Evolutionary conservation across 2,888 invertebrate genomes (phyloP).

Genomic region (Myopa testacea): DNA sequence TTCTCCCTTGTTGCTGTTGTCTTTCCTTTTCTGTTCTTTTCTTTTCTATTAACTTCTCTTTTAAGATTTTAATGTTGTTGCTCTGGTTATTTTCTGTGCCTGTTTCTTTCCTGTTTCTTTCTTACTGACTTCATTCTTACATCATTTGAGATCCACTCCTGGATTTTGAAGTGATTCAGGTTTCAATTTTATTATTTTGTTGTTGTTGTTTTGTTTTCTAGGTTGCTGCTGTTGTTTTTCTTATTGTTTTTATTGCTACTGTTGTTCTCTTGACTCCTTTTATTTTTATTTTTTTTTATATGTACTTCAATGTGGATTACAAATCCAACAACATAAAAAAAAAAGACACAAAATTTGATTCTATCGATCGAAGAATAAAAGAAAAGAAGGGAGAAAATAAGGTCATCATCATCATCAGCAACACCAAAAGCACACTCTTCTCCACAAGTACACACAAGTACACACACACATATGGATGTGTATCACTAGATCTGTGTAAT

Average conservation of each 20-base stretch:
- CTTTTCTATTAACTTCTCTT: background rate
- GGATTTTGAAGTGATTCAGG: conserved; percentile 9
- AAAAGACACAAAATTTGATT: background rate
- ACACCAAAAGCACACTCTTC: background rate
- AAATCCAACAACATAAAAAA: background rate
- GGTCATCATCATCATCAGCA: no score
- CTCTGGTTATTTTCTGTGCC: background rate
- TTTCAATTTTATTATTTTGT: conserved; percentile 10
- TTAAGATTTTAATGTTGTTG: background rate
- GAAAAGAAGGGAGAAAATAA: background rate
- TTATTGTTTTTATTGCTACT: background rate
- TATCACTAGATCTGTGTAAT: background rate
- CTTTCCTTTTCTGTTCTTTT: background rate
- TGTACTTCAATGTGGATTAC: conserved; percentile 13
- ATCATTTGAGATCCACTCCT: conserved; percentile 2
- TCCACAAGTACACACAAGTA: no score
- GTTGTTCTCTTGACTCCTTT: conserved; percentile 3
- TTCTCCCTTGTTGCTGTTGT: background rate
- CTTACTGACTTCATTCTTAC: background rate
- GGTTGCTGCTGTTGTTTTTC: background rate
- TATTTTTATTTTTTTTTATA: background rate
- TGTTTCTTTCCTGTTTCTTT: background rate
- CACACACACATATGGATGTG: background rate
- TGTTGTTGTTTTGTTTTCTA: background rate
- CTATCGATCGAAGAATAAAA: conserved; percentile 13